phyloP scores from a whole-genome alignment of 2,797 vertebrate genomes.

The Sylvia borin region DNA sequence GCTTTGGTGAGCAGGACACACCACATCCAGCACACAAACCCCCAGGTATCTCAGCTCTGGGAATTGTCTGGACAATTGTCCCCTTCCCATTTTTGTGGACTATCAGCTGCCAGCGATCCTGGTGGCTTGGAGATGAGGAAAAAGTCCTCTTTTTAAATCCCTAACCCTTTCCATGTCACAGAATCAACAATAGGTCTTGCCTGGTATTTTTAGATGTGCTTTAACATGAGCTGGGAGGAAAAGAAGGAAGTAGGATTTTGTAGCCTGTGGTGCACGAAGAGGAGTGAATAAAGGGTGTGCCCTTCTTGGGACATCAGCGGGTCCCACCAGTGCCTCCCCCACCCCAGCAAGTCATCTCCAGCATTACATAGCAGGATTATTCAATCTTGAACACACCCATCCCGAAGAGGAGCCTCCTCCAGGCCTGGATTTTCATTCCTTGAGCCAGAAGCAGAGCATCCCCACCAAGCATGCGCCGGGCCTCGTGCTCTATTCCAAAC shows the following conservation, averaged over 20 bases:
- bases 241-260: constrained; percentile 61
- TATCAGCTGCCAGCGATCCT: background rate
- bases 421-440: constrained; percentile 61
- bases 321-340: constrained; percentile 53
- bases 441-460: constrained; percentile 6
- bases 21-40: background rate
- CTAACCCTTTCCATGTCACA: constrained; percentile 16
- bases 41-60: background rate
- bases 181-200: constrained; percentile 7
- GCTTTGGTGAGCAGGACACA: background rate
- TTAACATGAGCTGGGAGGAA: constrained; percentile 39
- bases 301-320: constrained; percentile 40
- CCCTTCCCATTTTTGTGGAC: background rate
- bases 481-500: background rate
- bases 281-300: constrained; percentile 60
- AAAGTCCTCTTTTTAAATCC: background rate
- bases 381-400: constrained; percentile 61
- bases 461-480: background rate
- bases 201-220: constrained; percentile 60
- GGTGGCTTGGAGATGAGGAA: background rate
- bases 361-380: constrained; percentile 63
- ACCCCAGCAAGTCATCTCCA: constrained; percentile 64
- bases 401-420: constrained; percentile 46
- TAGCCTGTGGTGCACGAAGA: constrained; percentile 65
- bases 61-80: background rate